These are phyloP conservation scores for Moxostoma hubbsi DNA, from an alignment of 2,797 vertebrate species.

Conservation along the genomic window DNA sequence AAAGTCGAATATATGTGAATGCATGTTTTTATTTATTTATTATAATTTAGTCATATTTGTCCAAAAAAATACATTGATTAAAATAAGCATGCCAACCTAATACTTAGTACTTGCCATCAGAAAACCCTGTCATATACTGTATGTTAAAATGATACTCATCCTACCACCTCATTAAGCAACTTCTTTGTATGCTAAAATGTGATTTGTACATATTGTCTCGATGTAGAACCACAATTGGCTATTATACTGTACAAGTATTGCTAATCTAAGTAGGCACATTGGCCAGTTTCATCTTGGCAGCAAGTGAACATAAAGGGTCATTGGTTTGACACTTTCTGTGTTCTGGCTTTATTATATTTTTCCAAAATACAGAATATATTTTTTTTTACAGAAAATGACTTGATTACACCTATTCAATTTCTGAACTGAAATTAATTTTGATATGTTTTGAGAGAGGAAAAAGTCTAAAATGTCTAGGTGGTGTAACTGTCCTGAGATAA, in stretches of 20 bases:
- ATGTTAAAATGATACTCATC: background rate
- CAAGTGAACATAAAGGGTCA: background rate
- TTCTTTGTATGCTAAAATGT: background rate
- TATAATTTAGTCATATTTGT: background rate
- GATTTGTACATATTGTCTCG: background rate
- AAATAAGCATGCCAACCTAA: slow-evolving; percentile 66
- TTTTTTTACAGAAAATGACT: no score
- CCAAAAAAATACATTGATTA: background rate
- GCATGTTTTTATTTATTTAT: slow-evolving; percentile 39
- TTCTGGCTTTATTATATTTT: no score
- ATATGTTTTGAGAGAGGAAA: no score
- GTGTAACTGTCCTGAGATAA: background rate
- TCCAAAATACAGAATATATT: no score
- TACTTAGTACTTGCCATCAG: slow-evolving; percentile 44
- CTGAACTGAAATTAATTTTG: no score
- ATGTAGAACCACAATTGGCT: background rate
- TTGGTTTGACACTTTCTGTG: background rate
- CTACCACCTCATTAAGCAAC: background rate
- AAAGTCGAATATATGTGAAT: slow-evolving; percentile 47
- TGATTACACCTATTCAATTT: no score
- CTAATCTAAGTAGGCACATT: background rate
- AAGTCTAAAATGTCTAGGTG: background rate
- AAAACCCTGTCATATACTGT: slow-evolving; percentile 17
- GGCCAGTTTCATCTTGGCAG: no score
- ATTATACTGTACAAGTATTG: background rate